Evolutionary conservation across 2,888 invertebrate species (phyloP).

Genomic region (Rhodophaea formosa): DNA sequence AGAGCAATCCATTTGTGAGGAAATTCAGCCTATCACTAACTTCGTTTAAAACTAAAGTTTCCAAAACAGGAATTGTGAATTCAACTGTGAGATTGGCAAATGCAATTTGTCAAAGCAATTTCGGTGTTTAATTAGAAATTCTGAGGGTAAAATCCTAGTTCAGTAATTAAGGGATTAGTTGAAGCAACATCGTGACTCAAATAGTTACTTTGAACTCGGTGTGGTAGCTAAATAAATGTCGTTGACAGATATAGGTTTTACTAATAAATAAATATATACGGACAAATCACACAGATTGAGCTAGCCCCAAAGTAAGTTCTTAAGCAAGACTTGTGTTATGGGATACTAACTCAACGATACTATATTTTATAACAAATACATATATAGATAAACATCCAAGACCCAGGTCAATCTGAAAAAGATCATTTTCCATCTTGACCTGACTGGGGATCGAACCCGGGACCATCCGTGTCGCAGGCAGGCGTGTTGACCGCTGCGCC

Average conservation of each 20-base stretch:
- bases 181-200: constrained; percentile 14
- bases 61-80: constrained; percentile 9
- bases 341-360: too few species aligned
- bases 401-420: too few species aligned
- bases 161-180: constrained; percentile 17
- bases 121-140: constrained; percentile 17
- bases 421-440: too few species aligned
- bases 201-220: constrained; percentile 2
- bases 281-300: too few species aligned
- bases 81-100: constrained; percentile 16
- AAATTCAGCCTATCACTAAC: background rate
- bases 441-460: too few species aligned
- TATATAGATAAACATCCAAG: too few species aligned
- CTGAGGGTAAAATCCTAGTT: constrained; percentile 14
- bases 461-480: too few species aligned
- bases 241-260: background rate
- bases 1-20: background rate
- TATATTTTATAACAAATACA: too few species aligned
- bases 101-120: constrained; percentile 18
- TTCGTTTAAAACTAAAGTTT: constrained; percentile 20
- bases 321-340: too few species aligned
- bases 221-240: constrained; percentile 3
- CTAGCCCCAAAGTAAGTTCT: too few species aligned
- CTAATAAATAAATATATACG: too few species aligned
- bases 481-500: too few species aligned